phyloP scores from a whole-genome alignment of 2,113 vertebrate genomes.

The Illadopsis cleaveri region DNA sequence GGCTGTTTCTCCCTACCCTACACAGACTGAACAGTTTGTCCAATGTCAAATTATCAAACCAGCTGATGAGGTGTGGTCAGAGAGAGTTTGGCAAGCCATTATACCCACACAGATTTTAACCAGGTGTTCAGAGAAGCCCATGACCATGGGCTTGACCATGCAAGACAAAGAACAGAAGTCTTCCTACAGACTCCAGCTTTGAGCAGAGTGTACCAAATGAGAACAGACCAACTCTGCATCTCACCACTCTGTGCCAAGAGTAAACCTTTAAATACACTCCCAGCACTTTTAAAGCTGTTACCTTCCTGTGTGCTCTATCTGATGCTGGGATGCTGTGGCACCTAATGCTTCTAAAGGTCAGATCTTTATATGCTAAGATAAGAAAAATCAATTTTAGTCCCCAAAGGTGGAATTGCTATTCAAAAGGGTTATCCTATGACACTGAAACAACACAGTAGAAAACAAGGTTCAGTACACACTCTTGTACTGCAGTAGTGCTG shows the following conservation, averaged over 20 bases:
- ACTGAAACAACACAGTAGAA: not conserved
- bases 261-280: not conserved
- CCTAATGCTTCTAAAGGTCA: not conserved
- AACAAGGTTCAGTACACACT: not conserved
- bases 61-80: not conserved
- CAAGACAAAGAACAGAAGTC: not conserved
- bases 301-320: not conserved
- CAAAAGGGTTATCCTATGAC: not conserved
- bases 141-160: not conserved
- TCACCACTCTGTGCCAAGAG: not conserved
- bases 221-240: not conserved
- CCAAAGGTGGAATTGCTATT: not conserved
- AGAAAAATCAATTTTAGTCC: not conserved
- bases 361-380: not conserved
- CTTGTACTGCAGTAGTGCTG: not conserved
- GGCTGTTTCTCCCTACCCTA: not conserved
- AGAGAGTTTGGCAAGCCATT: not conserved
- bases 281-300: not conserved
- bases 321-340: not conserved
- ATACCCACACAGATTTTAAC: not conserved
- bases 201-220: not conserved
- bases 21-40: not conserved
- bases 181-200: not conserved
- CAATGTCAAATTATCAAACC: not conserved
- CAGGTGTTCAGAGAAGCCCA: not conserved